Base-by-base conservation (phyloP, 1,140 invertebrate genomes). In the Aphelinus atriplicis region DNA sequence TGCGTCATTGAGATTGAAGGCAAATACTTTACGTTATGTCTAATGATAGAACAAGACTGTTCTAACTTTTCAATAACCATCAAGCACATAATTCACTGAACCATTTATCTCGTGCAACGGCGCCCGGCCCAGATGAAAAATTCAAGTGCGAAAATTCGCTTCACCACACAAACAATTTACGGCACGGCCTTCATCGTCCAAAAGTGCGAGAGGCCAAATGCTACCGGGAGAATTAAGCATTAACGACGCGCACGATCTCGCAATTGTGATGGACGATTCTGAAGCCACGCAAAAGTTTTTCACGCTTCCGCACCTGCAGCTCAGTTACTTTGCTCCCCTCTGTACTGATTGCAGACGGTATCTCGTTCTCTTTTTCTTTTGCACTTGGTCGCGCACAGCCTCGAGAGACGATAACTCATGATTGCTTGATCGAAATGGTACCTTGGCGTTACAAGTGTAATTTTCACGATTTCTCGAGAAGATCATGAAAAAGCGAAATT, bases 321-420 rank as follows among this genome's bases (percentile, higher is more conserved):
- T 26, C 26, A 26, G 26, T 26, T 53, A 53, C 51, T 53, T 53
- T 53, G 26, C 26, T 26, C 26, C 26, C 26, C 26, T 26, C 26
- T 26, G 26, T 26, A 26, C 26, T 26, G 26, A 26, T 26, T 26
- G 26, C 26, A 26, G 26, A 26, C 26, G 26, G 26, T 26, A 26
- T 26, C 9, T 53, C 9, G 9, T 53, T 53, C 51, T 5, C 9
- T 53, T 53, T 53, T 53, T 53, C 9, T 53, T 53, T 53, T 53
- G 42, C 45, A 45, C 60, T 42, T 45, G 60, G 3, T 61, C 62
- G 45, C 10, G 4, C 45, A 45, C 26, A 5, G 42, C 47, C 62
- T 63, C 62, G 45, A 68, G 55, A 68, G 48, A n/a, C 66, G 55
- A 68, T 68, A 68, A 57, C 66, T 68, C 66, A 68, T 58, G 66